Evolutionary conservation across 2,797 vertebrate genomes (phyloP), one percentile per base, ranked within the genome.

Genomic region (Hemitrygon akajei): DNA sequence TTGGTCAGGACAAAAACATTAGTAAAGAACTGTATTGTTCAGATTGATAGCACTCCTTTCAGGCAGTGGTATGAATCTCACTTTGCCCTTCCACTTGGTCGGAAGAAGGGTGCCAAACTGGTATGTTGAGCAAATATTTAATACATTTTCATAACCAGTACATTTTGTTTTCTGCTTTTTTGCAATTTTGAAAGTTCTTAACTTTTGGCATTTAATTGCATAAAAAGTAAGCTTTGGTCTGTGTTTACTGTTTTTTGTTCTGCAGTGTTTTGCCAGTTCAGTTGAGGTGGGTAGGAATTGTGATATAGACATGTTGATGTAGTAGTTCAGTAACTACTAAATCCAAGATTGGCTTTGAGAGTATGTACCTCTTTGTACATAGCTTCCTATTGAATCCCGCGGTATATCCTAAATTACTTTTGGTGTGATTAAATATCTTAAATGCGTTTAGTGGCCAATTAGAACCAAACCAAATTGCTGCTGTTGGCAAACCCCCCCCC

Each of bases 41-140:
- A 99, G 0, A 94, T 99, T 0, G 99, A 99, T 96, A 99, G 98
- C 95, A 97, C 98, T 60, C 99, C 99, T 0, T 99, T 97, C 97
- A 98, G 99, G 94, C 99, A 99, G 97, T 99, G 99, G 99, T 99
- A 98, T 9, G 99, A 99, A 96, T 97, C 98, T 73, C 98, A 99
- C 97, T 99, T 98, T 0, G 97, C 98, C 34, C 96, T 98, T 96
- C 98, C 99, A 94, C 97, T 99, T 0, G 99, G 98, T 40, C 98
- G 99, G 95, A 99, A 99, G 97, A 99, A 99, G 97, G 99, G 99
- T 0, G 98, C 99, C 94, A 99, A 99, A 91, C 97, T 99, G 98
- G 99, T 99, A 95, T 0, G 97, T 95, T 0, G 14, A 30, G 3
- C 0, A 1, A 11, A 22, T 73, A 37, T 47, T 75, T 63, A 18